A percentile compares a stretch with the other conserved stretches of the same genome.
phyloP scores from a whole-genome alignment of 2,113 vertebrate genomes.

The Phasianus colchicus region DNA sequence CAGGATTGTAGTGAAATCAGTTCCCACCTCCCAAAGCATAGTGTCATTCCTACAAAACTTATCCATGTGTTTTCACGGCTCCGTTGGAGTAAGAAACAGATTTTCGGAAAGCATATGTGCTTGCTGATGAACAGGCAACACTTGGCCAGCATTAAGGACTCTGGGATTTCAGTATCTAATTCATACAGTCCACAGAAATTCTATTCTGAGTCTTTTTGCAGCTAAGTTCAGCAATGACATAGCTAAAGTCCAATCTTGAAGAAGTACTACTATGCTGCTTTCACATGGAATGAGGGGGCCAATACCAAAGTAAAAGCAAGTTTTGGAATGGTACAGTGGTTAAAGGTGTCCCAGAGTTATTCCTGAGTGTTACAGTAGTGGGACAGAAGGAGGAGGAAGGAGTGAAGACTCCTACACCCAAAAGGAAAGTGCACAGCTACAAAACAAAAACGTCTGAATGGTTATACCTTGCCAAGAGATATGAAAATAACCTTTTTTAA shows the following conservation, averaged over 20 bases:
- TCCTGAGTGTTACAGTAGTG: not conserved
- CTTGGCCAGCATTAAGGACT: not conserved
- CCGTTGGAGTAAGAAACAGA: not conserved
- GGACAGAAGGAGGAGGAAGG: not conserved
- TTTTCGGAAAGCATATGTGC: not conserved
- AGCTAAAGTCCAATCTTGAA: not conserved
- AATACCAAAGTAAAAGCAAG: not conserved
- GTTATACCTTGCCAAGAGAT: not conserved
- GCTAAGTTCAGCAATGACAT: not conserved
- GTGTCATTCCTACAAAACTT: not conserved
- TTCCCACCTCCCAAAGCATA: not conserved
- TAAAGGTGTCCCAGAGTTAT: not conserved
- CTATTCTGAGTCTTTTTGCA: not conserved
- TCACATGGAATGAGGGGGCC: not conserved
- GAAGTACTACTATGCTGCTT: not conserved
- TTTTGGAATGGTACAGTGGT: not conserved
- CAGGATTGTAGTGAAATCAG: not conserved
- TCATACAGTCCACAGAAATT: not conserved
- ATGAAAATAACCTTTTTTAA: not conserved
- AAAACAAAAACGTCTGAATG: not conserved
- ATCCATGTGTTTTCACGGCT: not conserved
- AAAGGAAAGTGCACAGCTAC: not conserved
- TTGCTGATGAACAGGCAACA: not conserved
- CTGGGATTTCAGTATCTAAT: not conserved
- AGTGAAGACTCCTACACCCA: not conserved